Evolutionary conservation across 1,140 invertebrate genomes (phyloP).

Genomic region (Drosophila cardini): DNA sequence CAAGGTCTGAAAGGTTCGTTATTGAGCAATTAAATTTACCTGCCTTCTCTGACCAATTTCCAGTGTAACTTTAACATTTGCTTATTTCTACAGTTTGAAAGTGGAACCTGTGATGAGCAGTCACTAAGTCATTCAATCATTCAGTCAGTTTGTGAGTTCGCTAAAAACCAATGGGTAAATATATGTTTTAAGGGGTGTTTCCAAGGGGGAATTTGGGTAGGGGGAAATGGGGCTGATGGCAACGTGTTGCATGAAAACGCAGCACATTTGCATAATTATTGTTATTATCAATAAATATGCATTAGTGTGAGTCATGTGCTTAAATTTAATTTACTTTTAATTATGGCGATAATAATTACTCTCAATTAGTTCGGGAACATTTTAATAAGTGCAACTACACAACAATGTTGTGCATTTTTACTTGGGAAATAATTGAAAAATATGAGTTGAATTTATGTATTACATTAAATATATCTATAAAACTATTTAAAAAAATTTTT

Average conservation of each 20-base stretch:
- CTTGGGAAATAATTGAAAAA: constrained; percentile 8
- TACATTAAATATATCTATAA: no score
- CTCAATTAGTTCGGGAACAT: constrained; percentile 66
- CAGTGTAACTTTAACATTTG: constrained; percentile 12
- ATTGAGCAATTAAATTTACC: constrained; percentile 27
- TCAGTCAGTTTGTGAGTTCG: constrained; percentile 1
- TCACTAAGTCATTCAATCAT: constrained; percentile 20
- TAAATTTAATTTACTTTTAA: constrained; percentile 78
- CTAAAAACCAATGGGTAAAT: constrained; percentile 29
- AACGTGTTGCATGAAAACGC: constrained; percentile 58
- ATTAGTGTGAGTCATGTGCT: constrained; percentile 69
- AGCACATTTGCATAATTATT: constrained; percentile 80
- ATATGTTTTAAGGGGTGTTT: neutral
- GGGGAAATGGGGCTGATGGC: constrained; percentile 14
- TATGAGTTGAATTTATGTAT: no score
- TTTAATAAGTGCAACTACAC: constrained; percentile 34
- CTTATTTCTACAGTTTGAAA: constrained; percentile 24
- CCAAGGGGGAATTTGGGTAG: neutral
- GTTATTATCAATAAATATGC: constrained; percentile 80
- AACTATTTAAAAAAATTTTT: no score
- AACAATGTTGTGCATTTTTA: constrained; percentile 18
- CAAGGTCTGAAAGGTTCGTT: constrained; percentile 33
- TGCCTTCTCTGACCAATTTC: constrained; percentile 36
- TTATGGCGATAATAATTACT: constrained; percentile 73
- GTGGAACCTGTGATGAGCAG: constrained; percentile 3